Evolutionary conservation across 2,113 vertebrate genomes (phyloP).

Genomic region (Callipepla squamata): DNA sequence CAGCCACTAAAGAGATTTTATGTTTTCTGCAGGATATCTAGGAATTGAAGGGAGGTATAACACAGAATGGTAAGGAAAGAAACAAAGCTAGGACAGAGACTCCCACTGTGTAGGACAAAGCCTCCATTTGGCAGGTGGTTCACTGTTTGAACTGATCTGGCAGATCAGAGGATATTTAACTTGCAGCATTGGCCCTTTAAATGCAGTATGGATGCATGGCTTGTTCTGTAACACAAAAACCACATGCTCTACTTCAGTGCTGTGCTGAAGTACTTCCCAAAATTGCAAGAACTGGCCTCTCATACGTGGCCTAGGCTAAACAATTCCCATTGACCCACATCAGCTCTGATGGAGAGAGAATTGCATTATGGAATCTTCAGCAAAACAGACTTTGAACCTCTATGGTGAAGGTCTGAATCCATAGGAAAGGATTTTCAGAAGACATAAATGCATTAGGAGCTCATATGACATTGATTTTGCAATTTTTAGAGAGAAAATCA

Average conservation of each 20-base stretch:
- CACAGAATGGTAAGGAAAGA: neutral
- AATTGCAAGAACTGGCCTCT: neutral
- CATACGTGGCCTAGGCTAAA: neutral
- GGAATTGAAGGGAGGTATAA: neutral
- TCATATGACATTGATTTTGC: neutral
- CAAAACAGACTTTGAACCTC: neutral
- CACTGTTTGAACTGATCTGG: neutral
- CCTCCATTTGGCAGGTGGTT: neutral
- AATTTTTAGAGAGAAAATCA: neutral
- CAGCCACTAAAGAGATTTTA: neutral
- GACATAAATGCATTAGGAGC: neutral
- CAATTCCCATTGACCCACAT: neutral
- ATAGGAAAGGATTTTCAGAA: neutral
- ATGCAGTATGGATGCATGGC: neutral
- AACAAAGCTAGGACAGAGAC: neutral
- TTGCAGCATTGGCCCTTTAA: neutral
- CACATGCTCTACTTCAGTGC: neutral
- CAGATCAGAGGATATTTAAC: neutral
- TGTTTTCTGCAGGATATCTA: neutral
- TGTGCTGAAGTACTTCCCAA: neutral
- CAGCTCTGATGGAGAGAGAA: neutral
- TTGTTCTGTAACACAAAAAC: neutral
- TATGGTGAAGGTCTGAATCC: neutral
- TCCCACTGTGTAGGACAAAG: neutral
- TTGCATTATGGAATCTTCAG: neutral